Percentiles rank a stretch among this genome's conserved stretches.
Evolutionary conservation across 2,797 vertebrate species (phyloP).

Genomic region (Tachyglossus aculeatus): DNA sequence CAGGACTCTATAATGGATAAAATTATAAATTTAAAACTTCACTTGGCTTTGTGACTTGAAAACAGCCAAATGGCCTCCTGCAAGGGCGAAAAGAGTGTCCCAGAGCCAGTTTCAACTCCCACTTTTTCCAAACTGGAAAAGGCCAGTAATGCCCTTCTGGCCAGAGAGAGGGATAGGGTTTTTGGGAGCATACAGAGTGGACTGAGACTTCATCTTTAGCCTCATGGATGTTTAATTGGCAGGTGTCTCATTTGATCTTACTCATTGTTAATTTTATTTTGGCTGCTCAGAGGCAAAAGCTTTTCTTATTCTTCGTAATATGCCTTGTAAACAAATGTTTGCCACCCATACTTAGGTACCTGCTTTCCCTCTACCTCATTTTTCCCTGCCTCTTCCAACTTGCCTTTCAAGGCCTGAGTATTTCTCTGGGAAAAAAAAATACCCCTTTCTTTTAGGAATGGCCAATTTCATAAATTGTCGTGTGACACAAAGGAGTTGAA

Average conservation of each 20-base stretch:
- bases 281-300: no score
- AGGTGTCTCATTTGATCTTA: not conserved
- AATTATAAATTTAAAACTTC: slow-evolving; percentile 32
- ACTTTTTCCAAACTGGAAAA: slow-evolving; percentile 11
- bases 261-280: no score
- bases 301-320: no score
- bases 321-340: not conserved
- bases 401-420: not conserved
- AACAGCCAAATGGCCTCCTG: not conserved
- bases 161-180: not conserved
- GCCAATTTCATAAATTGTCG: slow-evolving; percentile 55
- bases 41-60: slow-evolving; percentile 3
- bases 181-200: slow-evolving; percentile 14
- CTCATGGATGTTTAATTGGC: slow-evolving; percentile 24
- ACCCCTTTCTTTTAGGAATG: slow-evolving; percentile 41
- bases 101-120: not conserved
- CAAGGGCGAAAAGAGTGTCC: not conserved
- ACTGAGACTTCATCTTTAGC: not conserved
- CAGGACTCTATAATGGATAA: slow-evolving; percentile 10
- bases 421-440: slow-evolving; percentile 9
- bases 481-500: slow-evolving; percentile 62
- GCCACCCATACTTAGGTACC: slow-evolving; percentile 18
- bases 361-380: not conserved
- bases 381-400: not conserved
- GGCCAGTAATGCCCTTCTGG: slow-evolving; percentile 8